Conservation (phyloP, 2,888 invertebrate genomes). For the Archips xylosteana region DNA sequence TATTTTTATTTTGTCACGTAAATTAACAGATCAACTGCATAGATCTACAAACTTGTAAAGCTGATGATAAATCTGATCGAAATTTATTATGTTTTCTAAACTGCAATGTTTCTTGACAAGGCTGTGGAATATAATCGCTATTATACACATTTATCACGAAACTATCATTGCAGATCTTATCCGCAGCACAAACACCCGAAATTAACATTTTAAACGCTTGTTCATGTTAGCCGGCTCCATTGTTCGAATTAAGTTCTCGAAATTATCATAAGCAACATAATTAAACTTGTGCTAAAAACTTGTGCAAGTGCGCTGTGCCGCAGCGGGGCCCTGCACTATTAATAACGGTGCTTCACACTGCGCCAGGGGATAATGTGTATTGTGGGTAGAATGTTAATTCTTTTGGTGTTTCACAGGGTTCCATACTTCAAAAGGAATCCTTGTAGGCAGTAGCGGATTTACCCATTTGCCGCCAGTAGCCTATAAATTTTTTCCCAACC, state of each 20-base stretch:
- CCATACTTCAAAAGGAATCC: too few relatives aligned
- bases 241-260: conserved; percentile 23
- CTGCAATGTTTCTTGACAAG: neutral
- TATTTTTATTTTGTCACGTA: too few relatives aligned
- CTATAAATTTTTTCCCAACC: too few relatives aligned
- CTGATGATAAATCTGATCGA: too few relatives aligned
- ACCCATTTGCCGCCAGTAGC: too few relatives aligned
- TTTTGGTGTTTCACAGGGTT: too few relatives aligned
- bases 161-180: neutral
- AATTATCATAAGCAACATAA: conserved; percentile 41
- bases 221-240: conserved; percentile 26
- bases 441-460: too few relatives aligned
- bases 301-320: conserved; percentile 18
- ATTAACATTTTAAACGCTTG: conserved; percentile 30
- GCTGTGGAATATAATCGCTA: neutral
- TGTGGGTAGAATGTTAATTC: neutral
- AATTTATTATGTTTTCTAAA: too few relatives aligned
- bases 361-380: conserved; percentile 11
- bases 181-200: conserved; percentile 1
- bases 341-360: conserved; percentile 35
- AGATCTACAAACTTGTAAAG: too few relatives aligned
- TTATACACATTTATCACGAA: neutral
- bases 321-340: conserved; percentile 38
- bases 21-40: too few relatives aligned
- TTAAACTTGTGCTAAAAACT: conserved; percentile 38